Evolutionary conservation across 1,140 invertebrate species (phyloP).

Genomic region (Hydropsyche tenuis): DNA sequence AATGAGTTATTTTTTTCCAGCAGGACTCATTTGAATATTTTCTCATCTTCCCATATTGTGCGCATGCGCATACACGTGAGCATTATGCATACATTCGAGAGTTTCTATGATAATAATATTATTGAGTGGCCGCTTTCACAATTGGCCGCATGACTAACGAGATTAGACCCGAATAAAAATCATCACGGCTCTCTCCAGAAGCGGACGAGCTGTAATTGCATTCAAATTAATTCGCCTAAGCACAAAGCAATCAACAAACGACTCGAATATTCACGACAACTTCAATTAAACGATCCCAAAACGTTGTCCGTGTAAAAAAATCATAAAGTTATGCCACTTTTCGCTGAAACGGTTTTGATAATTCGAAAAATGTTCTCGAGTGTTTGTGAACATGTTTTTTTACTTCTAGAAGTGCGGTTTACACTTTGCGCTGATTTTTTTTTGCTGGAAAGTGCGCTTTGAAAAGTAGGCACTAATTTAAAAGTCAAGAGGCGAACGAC

Average conservation of each 20-base stretch:
- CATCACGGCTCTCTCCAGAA: background rate
- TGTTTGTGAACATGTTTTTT: too few relatives aligned
- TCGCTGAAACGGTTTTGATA: background rate
- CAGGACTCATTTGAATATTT: too few relatives aligned
- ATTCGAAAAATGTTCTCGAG: background rate
- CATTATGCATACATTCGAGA: slow-evolving; percentile 8
- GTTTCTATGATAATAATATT: slow-evolving; percentile 1
- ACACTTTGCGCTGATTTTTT: background rate
- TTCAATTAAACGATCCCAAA: too few relatives aligned
- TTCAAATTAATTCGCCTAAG: slow-evolving; percentile 2
- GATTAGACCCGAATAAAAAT: background rate
- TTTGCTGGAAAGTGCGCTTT: slow-evolving; percentile 26
- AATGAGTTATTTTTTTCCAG: too few relatives aligned
- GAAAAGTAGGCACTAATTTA: slow-evolving; percentile 27
- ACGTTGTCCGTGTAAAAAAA: too few relatives aligned
- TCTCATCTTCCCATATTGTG: too few relatives aligned
- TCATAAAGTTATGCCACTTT: too few relatives aligned
- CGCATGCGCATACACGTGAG: background rate
- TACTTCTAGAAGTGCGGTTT: too few relatives aligned
- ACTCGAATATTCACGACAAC: too few relatives aligned
- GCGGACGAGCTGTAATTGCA: background rate
- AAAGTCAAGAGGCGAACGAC: slow-evolving; percentile 28
- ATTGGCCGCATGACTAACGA: slow-evolving; percentile 23
- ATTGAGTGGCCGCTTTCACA: slow-evolving; percentile 14
- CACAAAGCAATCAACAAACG: too few relatives aligned